phyloP scores from a whole-genome alignment of 2,797 vertebrate genomes.

The Artibeus lituratus region DNA sequence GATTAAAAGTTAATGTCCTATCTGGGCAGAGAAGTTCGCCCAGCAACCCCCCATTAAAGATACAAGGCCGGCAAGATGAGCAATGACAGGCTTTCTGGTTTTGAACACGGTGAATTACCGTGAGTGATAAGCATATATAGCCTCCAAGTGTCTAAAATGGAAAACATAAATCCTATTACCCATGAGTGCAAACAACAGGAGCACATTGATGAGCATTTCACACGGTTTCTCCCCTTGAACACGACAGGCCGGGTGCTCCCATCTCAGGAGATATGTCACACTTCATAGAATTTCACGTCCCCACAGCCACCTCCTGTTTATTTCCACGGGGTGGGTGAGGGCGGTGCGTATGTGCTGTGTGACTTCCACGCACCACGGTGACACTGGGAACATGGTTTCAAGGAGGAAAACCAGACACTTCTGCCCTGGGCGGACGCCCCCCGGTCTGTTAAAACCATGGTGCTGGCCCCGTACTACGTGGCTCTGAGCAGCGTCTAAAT shows the following conservation, averaged over 20 bases:
- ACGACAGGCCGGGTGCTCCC: neutral
- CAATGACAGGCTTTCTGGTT: neutral
- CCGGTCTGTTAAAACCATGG: neutral
- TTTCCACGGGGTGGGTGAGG: neutral
- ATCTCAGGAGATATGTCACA: neutral
- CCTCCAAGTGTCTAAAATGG: neutral
- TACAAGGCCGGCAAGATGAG: neutral
- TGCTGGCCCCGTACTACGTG: accelerated
- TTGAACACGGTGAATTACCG: neutral
- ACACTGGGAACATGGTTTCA: neutral
- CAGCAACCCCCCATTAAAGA: conserved; percentile 3
- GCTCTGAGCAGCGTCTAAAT: accelerated
- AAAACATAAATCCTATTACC: neutral
- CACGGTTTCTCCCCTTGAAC: neutral
- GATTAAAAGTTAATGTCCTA: neutral
- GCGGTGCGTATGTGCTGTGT: neutral
- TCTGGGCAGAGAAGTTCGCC: neutral
- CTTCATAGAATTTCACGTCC: neutral
- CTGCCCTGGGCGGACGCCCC: neutral
- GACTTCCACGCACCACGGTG: neutral
- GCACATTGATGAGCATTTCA: neutral
- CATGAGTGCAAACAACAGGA: neutral
- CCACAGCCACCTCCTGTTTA: neutral
- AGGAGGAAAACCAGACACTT: neutral
- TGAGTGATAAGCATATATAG: conserved; percentile 24